A percentile compares a stretch with the other conserved stretches of the same genome.
phyloP scores from a whole-genome alignment of 2,797 vertebrate species.

The Anniella stebbinsi region DNA sequence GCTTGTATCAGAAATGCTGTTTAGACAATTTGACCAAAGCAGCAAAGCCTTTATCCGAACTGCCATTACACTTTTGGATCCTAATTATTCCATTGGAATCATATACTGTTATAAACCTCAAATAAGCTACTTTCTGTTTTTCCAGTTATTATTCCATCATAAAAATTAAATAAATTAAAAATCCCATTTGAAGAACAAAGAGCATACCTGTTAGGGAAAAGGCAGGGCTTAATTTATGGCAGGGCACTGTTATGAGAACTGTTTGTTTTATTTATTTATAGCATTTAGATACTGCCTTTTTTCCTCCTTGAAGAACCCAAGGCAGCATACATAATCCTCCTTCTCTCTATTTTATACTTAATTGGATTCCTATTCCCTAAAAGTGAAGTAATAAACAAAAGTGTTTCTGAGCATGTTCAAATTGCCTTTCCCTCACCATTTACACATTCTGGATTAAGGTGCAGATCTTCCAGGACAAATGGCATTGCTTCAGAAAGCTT shows the following conservation, averaged over 20 bases:
- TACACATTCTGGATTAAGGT: neutral
- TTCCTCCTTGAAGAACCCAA: too few relatives aligned
- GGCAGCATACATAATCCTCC: too few relatives aligned
- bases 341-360: neutral
- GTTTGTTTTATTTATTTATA: too few relatives aligned
- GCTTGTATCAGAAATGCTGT: neutral
- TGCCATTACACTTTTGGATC: neutral
- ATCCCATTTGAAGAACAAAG: neutral
- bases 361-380: neutral
- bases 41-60: neutral
- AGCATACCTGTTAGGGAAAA: neutral
- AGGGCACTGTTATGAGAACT: neutral
- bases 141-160: neutral
- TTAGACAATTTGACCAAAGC: neutral
- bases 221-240: neutral
- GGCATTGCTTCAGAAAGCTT: neutral
- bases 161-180: neutral
- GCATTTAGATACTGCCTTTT: too few relatives aligned
- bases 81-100: neutral
- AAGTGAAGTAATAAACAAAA: neutral
- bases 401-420: neutral
- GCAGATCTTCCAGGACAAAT: neutral
- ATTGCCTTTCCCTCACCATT: neutral
- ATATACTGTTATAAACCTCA: neutral
- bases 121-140: neutral